Evolutionary conservation across 2,797 vertebrate species (phyloP), one percentile per base, ranked within the genome.

Genomic region (Rachycentron canadum): DNA sequence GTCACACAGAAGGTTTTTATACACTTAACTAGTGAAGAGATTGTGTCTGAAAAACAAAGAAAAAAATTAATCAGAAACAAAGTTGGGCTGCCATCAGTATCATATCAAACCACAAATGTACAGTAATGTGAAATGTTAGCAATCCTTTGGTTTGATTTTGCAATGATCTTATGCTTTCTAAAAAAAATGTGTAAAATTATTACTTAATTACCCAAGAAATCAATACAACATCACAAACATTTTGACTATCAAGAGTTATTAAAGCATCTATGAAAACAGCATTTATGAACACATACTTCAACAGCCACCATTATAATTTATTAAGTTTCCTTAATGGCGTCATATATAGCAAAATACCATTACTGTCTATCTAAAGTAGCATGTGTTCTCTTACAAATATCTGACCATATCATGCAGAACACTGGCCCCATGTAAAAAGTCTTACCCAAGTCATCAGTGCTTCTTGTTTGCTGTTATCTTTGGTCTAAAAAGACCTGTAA

Each of bases 381-480:
- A n/a, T 63, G 16, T 55, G 5, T 2, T 43, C 36, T 59, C 13
- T 25, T 41, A 43, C n/a, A 73, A 32, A 45, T 70, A 19, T 61
- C 47, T 60, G 41, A 34, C n/a, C 28, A 62, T 9, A 25, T 49
- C 57, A 52, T 41, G 61, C 14, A 68, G 21, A 13, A 25, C 17
- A 41, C 6, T 21, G 2, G n/a, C 69, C 9, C 14, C 7, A 11
- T 55, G 7, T 7, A 28, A 66, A 67, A 70, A 69, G 21, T 36
- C 89, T 90, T 87, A 90, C 92, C 89, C 82, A 83, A 57, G 80
- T 88, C 87, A 85, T 83, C 74, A 79, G 79, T 23, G 76, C 32
- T 26, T 82, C 41, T 73, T 60, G n/a, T 81, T 69, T 83, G 59
- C 74, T 85, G 69, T 55, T 73, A 45, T 83, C 69, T 86, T 75